Evolutionary conservation across 2,113 vertebrate species (phyloP).

Genomic region (Takifugu bimaculatus): DNA sequence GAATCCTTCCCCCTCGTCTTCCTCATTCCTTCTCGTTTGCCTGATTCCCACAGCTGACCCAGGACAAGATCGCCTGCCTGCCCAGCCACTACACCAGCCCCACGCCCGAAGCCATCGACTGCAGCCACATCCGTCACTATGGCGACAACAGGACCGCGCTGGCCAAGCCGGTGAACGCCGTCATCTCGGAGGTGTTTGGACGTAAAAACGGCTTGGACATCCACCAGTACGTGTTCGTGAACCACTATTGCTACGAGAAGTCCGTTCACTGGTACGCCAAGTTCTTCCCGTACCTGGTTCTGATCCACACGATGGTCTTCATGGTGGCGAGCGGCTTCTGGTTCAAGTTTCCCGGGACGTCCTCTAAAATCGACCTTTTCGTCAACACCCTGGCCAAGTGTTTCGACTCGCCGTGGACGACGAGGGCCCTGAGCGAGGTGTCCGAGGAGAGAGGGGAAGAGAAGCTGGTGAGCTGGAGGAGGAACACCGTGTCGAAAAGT

Average conservation of each 20-base stretch:
- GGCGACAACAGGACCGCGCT: slow-evolving; percentile 43
- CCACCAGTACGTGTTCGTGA: slow-evolving; percentile 87
- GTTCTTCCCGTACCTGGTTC: slow-evolving; percentile 87
- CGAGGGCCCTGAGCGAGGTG: slow-evolving; percentile 83
- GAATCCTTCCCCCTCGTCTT: not conserved
- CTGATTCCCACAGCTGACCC: slow-evolving; percentile 77
- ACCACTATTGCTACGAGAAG: slow-evolving; percentile 87
- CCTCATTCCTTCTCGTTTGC: not conserved
- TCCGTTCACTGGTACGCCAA: slow-evolving; percentile 89
- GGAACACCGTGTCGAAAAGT: slow-evolving; percentile 51
- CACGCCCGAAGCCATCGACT: slow-evolving; percentile 64
- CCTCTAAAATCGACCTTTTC: slow-evolving; percentile 89
- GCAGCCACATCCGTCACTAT: slow-evolving; percentile 68
- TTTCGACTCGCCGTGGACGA: slow-evolving; percentile 89
- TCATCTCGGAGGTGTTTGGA: slow-evolving; percentile 71
- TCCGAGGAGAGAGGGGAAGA: slow-evolving; percentile 75
- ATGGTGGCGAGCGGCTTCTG: slow-evolving; percentile 89
- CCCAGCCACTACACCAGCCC: slow-evolving; percentile 74
- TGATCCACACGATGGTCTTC: slow-evolving; percentile 87
- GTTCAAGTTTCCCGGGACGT: slow-evolving; percentile 90
- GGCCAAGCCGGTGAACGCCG: slow-evolving; percentile 31
- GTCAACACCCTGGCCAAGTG: slow-evolving; percentile 86
- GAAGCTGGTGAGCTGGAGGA: slow-evolving; percentile 59
- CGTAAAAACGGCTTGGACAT: slow-evolving; percentile 84
- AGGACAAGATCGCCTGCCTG: slow-evolving; percentile 88